A percentile compares a stretch with the other conserved stretches of the same genome.
Conservation (phyloP, 2,797 vertebrate species). For the Oreochromis mossambicus region DNA sequence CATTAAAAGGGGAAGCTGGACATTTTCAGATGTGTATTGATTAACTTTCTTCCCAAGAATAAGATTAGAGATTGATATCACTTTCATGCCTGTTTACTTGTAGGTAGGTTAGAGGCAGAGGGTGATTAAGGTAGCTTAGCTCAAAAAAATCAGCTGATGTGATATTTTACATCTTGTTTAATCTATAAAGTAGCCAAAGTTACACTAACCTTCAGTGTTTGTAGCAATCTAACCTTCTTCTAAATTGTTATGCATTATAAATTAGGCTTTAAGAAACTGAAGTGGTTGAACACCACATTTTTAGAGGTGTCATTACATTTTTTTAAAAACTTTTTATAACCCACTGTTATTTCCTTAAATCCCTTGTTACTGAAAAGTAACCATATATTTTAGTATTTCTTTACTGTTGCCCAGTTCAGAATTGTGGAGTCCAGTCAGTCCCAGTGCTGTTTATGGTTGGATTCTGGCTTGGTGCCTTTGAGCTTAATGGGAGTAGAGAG, state of each 20-base stretch:
- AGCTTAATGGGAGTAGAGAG: conserved; percentile 49
- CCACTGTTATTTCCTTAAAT: not conserved
- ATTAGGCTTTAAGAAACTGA: not conserved
- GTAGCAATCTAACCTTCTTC: not conserved
- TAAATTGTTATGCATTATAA: not conserved
- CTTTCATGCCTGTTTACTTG: not conserved
- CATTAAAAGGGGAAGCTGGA: not conserved
- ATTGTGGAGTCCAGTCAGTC: not conserved
- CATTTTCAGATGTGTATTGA: not conserved
- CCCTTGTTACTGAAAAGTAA: not conserved
- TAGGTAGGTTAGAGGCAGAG: not conserved
- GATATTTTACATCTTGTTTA: not conserved
- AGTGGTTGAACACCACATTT: not conserved
- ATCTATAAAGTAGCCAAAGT: not conserved
- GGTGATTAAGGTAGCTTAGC: not conserved
- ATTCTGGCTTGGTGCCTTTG: conserved; percentile 31
- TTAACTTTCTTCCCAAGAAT: not conserved
- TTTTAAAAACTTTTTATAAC: not conserved
- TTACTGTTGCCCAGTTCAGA: not conserved
- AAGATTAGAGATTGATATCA: not conserved
- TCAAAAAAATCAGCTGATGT: not conserved
- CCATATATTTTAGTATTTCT: not conserved
- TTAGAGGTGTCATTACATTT: not conserved
- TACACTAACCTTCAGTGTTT: not conserved
- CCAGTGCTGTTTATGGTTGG: not conserved